Base-by-base conservation (phyloP, 2,113 vertebrate species). In the Cyprinodon brontotheroides region DNA sequence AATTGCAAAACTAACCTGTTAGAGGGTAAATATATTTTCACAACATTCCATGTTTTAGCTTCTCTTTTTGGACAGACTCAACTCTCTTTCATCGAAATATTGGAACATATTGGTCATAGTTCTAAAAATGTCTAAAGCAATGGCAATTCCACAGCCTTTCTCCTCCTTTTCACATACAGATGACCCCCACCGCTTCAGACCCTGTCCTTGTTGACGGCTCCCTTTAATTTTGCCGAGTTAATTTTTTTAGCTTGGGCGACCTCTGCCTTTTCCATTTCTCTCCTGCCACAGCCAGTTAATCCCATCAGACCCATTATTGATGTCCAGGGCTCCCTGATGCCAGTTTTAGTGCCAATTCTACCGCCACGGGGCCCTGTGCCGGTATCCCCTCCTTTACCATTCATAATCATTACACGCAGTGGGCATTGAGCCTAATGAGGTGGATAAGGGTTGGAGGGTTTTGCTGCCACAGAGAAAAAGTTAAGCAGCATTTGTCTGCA, bases 261-360 rank as follows among this genome's bases (percentile, higher is more conserved):
- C 85, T 81, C 83, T 85, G 50, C 85, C 61, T 82, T 76, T 69
- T 81, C 87, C 80, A 63, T 87, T 60, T 82, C 60, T 70, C 68
- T 89, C 81, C 88, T 29, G 50, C 80, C 76, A 85, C 80, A 85
- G 87, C 83, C 83, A 78, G 89, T 87, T 92, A 91, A 91, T 94
- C 91, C 87, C 89, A 90, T 93, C 82, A 91, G 91, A 92, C 82
- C 83, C 90, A 85, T 82, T 70, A 75, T 86, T 88, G 84, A 85
- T 83, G 90, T 93, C 81, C 78, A 79, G 68, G 86, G 77, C 78
- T 83, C 82, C 86, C 82, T 88, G 81, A 88, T 88, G 85, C 82
- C 87, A 91, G 66, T 88, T 76, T 79, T 83, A 74, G 69, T 82
- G 89, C 89, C 91, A 90, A 74, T 65, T 79, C 82, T 84, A 78